Conservation (phyloP, 2,797 vertebrate genomes). For the Hippoglossus hippoglossus region DNA sequence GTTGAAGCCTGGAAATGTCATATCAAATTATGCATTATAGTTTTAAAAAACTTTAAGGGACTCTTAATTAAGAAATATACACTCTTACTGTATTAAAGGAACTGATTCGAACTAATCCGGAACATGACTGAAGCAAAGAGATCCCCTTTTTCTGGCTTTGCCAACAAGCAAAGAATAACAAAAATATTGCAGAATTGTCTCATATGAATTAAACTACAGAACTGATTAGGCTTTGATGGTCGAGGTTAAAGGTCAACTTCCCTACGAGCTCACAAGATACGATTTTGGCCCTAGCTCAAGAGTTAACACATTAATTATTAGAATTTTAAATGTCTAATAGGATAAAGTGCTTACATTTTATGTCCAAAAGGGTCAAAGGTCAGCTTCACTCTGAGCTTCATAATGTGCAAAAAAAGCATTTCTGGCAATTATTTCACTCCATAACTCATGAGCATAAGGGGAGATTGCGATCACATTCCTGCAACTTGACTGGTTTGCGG, state of each 20-base stretch:
- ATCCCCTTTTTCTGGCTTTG: background rate
- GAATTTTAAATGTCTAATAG: background rate
- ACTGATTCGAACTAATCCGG: background rate
- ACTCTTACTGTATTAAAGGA: too few species aligned
- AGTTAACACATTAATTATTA: too few species aligned
- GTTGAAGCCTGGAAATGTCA: background rate
- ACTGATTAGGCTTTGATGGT: background rate
- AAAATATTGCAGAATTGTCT: background rate
- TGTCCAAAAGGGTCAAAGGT: background rate
- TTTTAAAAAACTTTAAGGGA: too few species aligned
- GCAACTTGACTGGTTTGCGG: background rate
- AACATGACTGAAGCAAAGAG: background rate
- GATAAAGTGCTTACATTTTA: background rate
- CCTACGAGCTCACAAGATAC: too few species aligned
- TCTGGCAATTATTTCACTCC: background rate
- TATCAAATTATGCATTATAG: background rate
- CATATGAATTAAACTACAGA: background rate
- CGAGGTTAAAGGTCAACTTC: too few species aligned
- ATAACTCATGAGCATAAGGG: background rate
- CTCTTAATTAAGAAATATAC: too few species aligned
- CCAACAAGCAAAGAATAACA: background rate
- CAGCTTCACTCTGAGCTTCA: background rate
- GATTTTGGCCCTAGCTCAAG: too few species aligned
- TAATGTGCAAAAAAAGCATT: background rate
- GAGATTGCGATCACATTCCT: background rate